Conservation (phyloP, 2,888 invertebrate genomes). For the Globia sparganii region DNA sequence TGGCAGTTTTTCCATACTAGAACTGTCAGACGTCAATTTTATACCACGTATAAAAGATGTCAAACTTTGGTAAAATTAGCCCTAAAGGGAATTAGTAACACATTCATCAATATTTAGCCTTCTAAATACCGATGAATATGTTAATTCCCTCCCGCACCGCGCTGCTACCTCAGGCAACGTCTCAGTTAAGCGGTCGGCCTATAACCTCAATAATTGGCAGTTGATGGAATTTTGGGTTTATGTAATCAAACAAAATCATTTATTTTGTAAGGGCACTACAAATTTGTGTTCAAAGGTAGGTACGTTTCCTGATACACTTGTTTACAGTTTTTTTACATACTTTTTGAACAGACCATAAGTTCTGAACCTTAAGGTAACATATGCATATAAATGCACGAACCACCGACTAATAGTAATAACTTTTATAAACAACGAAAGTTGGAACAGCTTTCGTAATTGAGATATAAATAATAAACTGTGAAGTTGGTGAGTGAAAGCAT, state of each 20-base stretch:
- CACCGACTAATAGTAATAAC: background rate
- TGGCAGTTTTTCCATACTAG: no score
- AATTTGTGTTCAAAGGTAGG: background rate
- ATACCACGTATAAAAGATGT: no score
- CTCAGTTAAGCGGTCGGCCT: no score
- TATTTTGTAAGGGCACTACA: background rate
- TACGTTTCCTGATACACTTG: background rate
- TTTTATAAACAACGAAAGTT: conserved; percentile 8
- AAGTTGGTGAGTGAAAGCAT: conserved; percentile 27
- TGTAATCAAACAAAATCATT: background rate
- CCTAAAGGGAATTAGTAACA: no score
- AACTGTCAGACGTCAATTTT: no score
- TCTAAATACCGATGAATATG: no score
- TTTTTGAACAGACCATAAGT: background rate
- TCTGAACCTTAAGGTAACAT: background rate
- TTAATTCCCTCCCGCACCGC: no score
- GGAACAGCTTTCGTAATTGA: conserved; percentile 25
- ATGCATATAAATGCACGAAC: background rate
- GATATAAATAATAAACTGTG: conserved; percentile 29
- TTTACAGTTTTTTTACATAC: background rate
- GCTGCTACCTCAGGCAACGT: no score
- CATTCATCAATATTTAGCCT: no score
- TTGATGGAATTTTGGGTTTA: background rate
- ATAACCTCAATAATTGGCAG: background rate
- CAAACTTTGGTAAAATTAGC: no score